phyloP scores from a whole-genome alignment of 2,888 invertebrate species.

The Xestia ashworthii region DNA sequence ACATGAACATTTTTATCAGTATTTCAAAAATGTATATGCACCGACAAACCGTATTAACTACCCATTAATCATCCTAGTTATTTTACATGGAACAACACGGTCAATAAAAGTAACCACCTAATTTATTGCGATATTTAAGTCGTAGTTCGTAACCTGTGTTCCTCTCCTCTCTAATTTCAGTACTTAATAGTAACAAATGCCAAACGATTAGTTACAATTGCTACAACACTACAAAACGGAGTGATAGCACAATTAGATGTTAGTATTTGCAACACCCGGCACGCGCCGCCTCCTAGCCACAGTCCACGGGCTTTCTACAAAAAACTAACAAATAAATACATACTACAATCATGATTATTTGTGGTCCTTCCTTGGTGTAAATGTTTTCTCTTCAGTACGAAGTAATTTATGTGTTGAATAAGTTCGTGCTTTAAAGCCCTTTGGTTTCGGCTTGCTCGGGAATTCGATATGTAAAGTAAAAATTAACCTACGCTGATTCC shows the following conservation, averaged over 20 bases:
- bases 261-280: constrained; percentile 77
- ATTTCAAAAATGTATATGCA: background rate
- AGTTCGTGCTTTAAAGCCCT: background rate
- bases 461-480: too few species aligned
- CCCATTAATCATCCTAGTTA: background rate
- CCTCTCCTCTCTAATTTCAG: background rate
- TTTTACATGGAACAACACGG: background rate
- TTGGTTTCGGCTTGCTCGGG: background rate
- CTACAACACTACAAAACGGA: constrained; percentile 75
- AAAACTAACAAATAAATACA: constrained; percentile 50
- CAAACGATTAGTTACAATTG: constrained; percentile 58
- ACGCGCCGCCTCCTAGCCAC: constrained; percentile 69
- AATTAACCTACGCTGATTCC: too few species aligned
- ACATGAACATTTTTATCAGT: background rate
- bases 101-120: background rate
- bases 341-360: constrained; percentile 43
- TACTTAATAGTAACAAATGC: background rate
- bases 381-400: constrained; percentile 2
- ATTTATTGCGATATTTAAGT: background rate
- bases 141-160: background rate
- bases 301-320: constrained; percentile 51
- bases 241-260: constrained; percentile 83
- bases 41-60: background rate
- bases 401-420: background rate
- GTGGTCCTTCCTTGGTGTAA: constrained; percentile 9